Evolutionary conservation across 1,140 invertebrate species (phyloP).

Genomic region (Maconellicoccus hirsutus): DNA sequence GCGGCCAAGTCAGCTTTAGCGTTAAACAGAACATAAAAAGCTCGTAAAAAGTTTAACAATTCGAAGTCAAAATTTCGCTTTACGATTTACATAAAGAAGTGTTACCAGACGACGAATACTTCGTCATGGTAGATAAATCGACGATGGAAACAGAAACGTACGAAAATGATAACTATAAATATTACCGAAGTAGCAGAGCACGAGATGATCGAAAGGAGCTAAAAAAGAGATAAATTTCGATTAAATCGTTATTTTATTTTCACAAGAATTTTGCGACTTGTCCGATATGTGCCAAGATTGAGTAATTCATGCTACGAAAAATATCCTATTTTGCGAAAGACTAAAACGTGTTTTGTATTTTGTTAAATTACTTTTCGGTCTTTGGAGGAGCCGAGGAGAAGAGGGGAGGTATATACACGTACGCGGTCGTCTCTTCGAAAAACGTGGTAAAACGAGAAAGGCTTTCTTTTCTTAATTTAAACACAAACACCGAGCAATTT

Average conservation of each 20-base stretch:
- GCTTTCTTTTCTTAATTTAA: neutral
- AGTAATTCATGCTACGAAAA: too few relatives aligned
- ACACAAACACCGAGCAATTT: neutral
- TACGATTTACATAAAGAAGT: neutral
- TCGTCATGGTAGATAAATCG: neutral
- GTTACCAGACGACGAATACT: neutral
- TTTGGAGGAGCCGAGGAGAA: too few relatives aligned
- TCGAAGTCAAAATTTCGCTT: neutral
- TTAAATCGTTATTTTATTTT: too few relatives aligned
- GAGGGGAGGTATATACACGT: too few relatives aligned
- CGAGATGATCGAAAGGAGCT: too few relatives aligned
- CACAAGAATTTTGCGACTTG: neutral
- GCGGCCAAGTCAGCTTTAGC: neutral
- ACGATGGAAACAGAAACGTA: neutral
- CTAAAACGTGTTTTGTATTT: too few relatives aligned
- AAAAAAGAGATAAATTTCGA: neutral
- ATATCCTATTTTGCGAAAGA: too few relatives aligned
- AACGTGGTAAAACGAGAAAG: too few relatives aligned
- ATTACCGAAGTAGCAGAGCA: too few relatives aligned
- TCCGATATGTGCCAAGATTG: too few relatives aligned
- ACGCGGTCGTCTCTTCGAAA: too few relatives aligned
- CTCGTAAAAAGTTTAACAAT: slow-evolving; percentile 9
- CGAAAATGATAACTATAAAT: neutral
- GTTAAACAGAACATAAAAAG: slow-evolving; percentile 1
- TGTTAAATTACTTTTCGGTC: too few relatives aligned